Evolutionary conservation across 2,113 vertebrate species (phyloP).

Genomic region (Cololabis saira): DNA sequence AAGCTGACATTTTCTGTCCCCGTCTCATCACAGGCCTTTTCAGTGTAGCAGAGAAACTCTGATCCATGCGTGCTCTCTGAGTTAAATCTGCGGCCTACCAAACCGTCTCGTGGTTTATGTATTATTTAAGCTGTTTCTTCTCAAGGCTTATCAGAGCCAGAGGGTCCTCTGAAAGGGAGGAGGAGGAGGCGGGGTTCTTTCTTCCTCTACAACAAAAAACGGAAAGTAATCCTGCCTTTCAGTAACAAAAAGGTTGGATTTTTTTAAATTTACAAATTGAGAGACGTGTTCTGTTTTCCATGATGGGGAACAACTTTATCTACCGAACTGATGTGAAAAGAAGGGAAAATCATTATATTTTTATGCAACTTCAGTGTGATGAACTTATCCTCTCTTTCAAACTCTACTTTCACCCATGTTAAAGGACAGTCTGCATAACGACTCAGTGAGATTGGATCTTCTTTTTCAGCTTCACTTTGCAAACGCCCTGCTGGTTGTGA

Average conservation of each 20-base stretch:
- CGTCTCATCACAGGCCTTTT: slow-evolving; percentile 17
- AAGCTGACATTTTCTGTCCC: slow-evolving; percentile 2
- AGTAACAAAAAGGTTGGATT: slow-evolving; percentile 18
- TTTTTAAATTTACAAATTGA: slow-evolving; percentile 27
- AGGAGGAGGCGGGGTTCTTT: slow-evolving; percentile 15
- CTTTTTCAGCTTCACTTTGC: slow-evolving; percentile 10
- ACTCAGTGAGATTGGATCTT: not conserved
- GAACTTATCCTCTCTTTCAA: not conserved
- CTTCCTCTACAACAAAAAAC: slow-evolving; percentile 28
- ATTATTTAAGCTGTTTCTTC: slow-evolving; percentile 52
- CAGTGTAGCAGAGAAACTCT: slow-evolving; percentile 12
- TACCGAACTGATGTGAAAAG: not conserved
- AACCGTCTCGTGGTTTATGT: slow-evolving; percentile 18
- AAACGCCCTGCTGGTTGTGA: slow-evolving; percentile 27
- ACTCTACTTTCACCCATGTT: not conserved
- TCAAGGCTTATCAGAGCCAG: slow-evolving; percentile 33
- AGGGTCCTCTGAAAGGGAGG: slow-evolving; percentile 31
- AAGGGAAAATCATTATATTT: too few relatives aligned
- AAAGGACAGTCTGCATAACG: slow-evolving; percentile 12
- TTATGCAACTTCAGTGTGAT: not conserved
- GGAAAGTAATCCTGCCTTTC: too few relatives aligned
- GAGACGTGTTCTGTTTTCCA: slow-evolving; percentile 3
- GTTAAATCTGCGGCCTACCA: slow-evolving; percentile 15
- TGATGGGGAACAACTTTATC: not conserved
- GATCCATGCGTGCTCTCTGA: slow-evolving; percentile 18